Base-by-base conservation (phyloP, 2,888 invertebrate species). In the Diadegma fenestrale region DNA sequence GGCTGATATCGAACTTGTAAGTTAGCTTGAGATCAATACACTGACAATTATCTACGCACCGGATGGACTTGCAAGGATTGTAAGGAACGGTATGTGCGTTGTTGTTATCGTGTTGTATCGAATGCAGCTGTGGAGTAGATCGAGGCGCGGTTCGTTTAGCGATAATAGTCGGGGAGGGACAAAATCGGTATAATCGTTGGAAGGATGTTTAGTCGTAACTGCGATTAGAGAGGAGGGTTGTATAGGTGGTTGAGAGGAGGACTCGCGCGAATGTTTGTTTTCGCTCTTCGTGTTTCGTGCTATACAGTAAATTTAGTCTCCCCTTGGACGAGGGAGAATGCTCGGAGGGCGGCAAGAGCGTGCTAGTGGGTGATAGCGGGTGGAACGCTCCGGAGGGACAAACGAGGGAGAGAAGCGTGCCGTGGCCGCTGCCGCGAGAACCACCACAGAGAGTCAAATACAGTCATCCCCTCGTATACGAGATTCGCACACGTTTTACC, bases 361-460 rank as follows among this genome's bases (percentile, higher is more conserved):
- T 61, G 73, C n/a, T 43, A 61, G 41, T n/a, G 30, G 45, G 19
- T 63, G 2, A 12, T 19, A 14, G 41, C 73, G 12, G 71, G 22
- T 80, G 71, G 71, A 80, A n/a, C 26, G 19, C 19, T 30, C 78
- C 78, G 37, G 68, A 78, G 78, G 85, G 51, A 76, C 64, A 81
- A 78, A n/a, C 54, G 86, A 48, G 64, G 33, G 58, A 61, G 63
- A 54, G 54, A 45, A 30, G 63, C 63, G 82, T 48, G 75, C 86
- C 68, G 86, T 82, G 80, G 66, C 41, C 22, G 69, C 54, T 17
- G 41, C 19, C 33, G 19, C 48, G 17, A 48, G 30, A 58, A 64
- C 61, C 69, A 58, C 73, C 72, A 75, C 82, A 72, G 86, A 72
- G 86, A 88, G 83, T 87, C 89, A 88, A 91, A 90, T 88, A 90